Percentiles rank a stretch among this genome's conserved stretches.
phyloP scores from a whole-genome alignment of 2,888 invertebrate species.

The Hipparchia semele region DNA sequence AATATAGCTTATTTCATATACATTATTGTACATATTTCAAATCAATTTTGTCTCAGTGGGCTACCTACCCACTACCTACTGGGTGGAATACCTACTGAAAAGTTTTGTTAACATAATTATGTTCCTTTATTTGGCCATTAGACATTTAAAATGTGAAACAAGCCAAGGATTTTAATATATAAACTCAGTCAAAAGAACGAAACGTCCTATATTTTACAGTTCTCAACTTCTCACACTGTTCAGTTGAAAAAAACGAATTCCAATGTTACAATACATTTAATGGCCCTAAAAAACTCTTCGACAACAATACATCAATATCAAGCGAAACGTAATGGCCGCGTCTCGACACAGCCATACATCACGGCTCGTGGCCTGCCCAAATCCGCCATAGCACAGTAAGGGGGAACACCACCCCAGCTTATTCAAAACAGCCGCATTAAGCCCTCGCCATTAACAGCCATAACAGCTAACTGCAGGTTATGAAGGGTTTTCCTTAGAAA shows the following conservation, averaged over 20 bases:
- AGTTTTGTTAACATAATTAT: too few relatives aligned
- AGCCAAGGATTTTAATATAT: neutral
- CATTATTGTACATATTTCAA: neutral
- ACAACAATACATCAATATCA: constrained; percentile 48
- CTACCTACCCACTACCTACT: too few relatives aligned
- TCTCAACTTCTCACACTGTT: neutral
- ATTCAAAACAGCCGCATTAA: constrained; percentile 67
- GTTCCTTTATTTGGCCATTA: too few relatives aligned
- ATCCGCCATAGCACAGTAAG: constrained; percentile 48
- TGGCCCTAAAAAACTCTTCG: constrained; percentile 17
- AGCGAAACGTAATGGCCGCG: constrained; percentile 53
- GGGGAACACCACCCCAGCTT: constrained; percentile 52
- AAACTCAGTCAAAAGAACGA: neutral
- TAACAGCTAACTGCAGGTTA: constrained; percentile 63
- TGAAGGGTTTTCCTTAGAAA: constrained; percentile 63
- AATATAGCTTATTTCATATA: neutral
- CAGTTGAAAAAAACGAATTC: neutral
- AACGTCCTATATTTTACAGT: neutral
- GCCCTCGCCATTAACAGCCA: constrained; percentile 59
- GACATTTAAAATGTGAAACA: too few relatives aligned
- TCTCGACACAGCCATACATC: constrained; percentile 54
- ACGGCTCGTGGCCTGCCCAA: constrained; percentile 51
- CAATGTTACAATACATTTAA: constrained; percentile 13
- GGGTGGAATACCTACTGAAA: too few relatives aligned
- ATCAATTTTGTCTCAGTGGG: neutral